These are phyloP conservation scores for Poeciliopsis retropinna DNA, from an alignment of 2,113 vertebrate genomes.

Conservation along the genomic window DNA sequence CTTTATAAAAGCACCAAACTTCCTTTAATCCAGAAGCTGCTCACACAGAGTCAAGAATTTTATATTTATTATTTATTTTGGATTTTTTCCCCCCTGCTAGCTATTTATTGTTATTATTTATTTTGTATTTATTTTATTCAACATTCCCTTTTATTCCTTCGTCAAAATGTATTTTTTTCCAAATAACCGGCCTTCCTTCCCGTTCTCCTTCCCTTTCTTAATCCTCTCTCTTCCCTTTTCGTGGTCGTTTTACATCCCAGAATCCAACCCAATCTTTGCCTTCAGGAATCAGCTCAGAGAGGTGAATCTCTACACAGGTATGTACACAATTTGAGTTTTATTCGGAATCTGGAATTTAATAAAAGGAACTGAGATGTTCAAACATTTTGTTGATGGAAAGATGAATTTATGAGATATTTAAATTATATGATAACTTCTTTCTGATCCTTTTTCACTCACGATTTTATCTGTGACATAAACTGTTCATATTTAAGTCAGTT, in stretches of 20 bases:
- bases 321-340: not conserved
- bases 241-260: slow-evolving; percentile 66
- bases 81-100: not conserved
- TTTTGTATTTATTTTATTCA: slow-evolving; percentile 13
- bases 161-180: slow-evolving; percentile 58
- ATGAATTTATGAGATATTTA: too few relatives aligned
- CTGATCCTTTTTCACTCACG: too few relatives aligned
- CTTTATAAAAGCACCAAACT: slow-evolving; percentile 62
- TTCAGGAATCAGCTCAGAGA: slow-evolving; percentile 73
- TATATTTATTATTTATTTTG: slow-evolving; percentile 33
- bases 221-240: slow-evolving; percentile 49
- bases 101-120: slow-evolving; percentile 54
- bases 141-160: not conserved
- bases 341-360: not conserved
- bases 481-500: too few relatives aligned
- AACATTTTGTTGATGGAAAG: too few relatives aligned
- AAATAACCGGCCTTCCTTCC: slow-evolving; percentile 8
- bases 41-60: not conserved
- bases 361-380: too few relatives aligned
- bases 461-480: too few relatives aligned
- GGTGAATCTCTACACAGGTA: slow-evolving; percentile 81
- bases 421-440: too few relatives aligned
- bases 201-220: slow-evolving; percentile 34
- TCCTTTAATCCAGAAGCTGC: slow-evolving; percentile 26
- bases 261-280: slow-evolving; percentile 70